Percentiles rank a stretch among this genome's conserved stretches.
Conservation (phyloP, 1,140 invertebrate species). For the Goniozus legneri region DNA sequence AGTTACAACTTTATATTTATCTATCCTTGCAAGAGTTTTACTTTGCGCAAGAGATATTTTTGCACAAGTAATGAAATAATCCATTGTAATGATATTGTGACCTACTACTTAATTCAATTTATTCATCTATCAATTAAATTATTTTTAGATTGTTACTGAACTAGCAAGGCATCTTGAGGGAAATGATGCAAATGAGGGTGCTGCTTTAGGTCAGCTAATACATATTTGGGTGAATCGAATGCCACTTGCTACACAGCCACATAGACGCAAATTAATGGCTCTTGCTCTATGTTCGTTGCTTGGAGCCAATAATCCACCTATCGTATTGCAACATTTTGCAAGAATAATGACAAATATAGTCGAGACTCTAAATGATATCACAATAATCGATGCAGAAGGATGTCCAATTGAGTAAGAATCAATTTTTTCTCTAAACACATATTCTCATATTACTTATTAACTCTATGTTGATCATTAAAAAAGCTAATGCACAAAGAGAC, state of each 20-base stretch:
- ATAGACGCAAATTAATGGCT: slow-evolving; percentile 73
- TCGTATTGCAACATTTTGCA: slow-evolving; percentile 69
- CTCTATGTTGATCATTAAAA: too few relatives aligned
- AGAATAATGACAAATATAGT: slow-evolving; percentile 74
- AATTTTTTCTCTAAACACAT: slow-evolving; percentile 14
- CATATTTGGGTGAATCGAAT: slow-evolving; percentile 79
- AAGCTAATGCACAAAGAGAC: too few relatives aligned
- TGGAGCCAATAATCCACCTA: slow-evolving; percentile 61
- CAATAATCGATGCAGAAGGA: slow-evolving; percentile 67
- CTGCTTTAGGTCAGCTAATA: slow-evolving; percentile 67
- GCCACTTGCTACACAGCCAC: slow-evolving; percentile 70
- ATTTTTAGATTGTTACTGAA: slow-evolving; percentile 55
- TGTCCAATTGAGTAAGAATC: slow-evolving; percentile 64
- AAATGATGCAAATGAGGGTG: slow-evolving; percentile 53
- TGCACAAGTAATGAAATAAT: slow-evolving; percentile 54
- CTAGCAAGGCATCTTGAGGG: slow-evolving; percentile 38
- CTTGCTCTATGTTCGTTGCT: slow-evolving; percentile 80
- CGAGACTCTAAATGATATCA: slow-evolving; percentile 84
- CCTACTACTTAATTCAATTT: neutral
- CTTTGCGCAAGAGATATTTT: slow-evolving; percentile 72
- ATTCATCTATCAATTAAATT: slow-evolving; percentile 3
- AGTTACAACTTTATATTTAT: slow-evolving; percentile 73
- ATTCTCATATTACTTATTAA: too few relatives aligned
- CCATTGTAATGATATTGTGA: too few relatives aligned
- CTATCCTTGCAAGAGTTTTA: slow-evolving; percentile 72